Percentiles rank a stretch among this genome's conserved stretches.
phyloP scores from a whole-genome alignment of 2,113 vertebrate species.

The Lathamus discolor region DNA sequence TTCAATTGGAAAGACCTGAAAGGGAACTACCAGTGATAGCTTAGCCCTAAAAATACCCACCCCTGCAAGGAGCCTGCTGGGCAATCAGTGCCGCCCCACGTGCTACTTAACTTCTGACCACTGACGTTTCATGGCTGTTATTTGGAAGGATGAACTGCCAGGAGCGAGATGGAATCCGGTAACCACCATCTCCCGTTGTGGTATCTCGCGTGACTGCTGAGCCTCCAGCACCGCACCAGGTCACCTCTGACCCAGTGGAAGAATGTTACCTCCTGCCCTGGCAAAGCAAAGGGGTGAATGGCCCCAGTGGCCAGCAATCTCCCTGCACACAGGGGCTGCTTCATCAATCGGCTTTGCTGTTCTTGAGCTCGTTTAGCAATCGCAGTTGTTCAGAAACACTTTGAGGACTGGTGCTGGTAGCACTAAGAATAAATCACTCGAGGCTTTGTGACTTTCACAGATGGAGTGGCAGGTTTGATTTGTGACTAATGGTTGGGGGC shows the following conservation, averaged over 20 bases:
- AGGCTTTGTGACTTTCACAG: neutral
- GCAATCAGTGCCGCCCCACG: neutral
- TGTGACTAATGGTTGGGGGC: neutral
- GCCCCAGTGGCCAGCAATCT: neutral
- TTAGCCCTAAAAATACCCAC: neutral
- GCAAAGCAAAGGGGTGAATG: neutral
- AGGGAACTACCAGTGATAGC: neutral
- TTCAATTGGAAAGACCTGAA: neutral
- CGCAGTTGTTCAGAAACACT: neutral
- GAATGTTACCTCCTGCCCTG: neutral
- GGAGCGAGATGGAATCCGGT: neutral
- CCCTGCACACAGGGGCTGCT: neutral
- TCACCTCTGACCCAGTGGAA: neutral
- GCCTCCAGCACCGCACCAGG: neutral
- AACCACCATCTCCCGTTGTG: neutral
- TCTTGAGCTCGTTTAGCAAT: neutral
- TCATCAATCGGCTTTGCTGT: neutral
- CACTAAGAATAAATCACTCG: neutral
- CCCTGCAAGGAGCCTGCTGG: neutral
- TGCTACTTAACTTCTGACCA: neutral
- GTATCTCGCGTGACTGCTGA: rapidly evolving
- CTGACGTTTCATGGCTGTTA: neutral
- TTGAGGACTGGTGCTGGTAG: neutral
- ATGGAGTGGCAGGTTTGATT: neutral
- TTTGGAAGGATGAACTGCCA: neutral